Evolutionary conservation across 2,113 vertebrate genomes (phyloP).

Genomic region (Hippocampus mohnikei): DNA sequence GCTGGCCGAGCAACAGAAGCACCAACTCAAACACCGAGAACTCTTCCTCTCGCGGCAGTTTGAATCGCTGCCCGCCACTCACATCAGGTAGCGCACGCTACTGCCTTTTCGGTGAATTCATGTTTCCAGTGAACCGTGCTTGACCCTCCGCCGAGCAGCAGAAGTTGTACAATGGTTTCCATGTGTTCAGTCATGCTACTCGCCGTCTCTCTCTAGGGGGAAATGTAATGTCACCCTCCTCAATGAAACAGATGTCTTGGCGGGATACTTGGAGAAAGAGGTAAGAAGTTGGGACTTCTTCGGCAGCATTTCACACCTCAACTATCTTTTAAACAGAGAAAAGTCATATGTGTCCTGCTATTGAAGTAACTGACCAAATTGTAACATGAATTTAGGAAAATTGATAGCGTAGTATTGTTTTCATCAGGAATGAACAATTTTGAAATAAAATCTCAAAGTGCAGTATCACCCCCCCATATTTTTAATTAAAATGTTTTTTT

Average conservation of each 20-base stretch:
- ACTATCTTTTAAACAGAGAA: neutral
- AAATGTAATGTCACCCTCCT: conserved; percentile 92
- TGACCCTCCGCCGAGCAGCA: neutral
- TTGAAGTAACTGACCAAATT: neutral
- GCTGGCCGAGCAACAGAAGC: conserved; percentile 82
- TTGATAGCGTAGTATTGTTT: too few relatives aligned
- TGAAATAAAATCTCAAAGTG: too few relatives aligned
- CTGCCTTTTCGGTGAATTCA: neutral
- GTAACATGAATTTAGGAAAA: too few relatives aligned
- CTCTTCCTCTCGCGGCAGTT: conserved; percentile 91
- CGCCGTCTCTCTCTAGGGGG: conserved; percentile 67
- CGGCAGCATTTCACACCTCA: neutral
- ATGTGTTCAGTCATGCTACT: neutral
- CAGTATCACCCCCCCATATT: too few relatives aligned
- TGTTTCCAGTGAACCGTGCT: too few relatives aligned
- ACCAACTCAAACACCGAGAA: conserved; percentile 90
- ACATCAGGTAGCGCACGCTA: conserved; percentile 78
- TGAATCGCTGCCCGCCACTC: conserved; percentile 88
- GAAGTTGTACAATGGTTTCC: neutral
- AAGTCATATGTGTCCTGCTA: neutral
- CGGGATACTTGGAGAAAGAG: conserved; percentile 84
- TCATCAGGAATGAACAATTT: too few relatives aligned
- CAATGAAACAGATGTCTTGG: conserved; percentile 87
- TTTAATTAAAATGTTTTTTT: too few relatives aligned
- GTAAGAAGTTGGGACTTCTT: conserved; percentile 47